Base-by-base conservation (phyloP, 2,113 vertebrate genomes). In the Microtus oregoni region DNA sequence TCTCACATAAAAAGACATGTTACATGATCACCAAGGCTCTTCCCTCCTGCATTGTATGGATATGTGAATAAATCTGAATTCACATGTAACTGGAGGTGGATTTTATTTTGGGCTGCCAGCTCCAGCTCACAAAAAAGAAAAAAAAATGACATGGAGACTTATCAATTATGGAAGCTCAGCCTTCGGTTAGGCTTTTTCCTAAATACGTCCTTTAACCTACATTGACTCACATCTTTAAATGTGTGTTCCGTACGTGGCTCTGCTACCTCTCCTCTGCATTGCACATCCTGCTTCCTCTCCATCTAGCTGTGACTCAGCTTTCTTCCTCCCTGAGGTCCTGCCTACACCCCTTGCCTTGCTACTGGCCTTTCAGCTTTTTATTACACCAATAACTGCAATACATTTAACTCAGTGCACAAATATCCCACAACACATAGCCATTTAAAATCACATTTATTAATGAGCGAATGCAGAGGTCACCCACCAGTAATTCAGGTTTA, bases 61-160 rank as follows among this genome's bases (percentile, higher is more conserved):
- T 65, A 44, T n/a, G 8, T 70, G 13, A 94, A 77, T 26, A 67
- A 47, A 67, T 89, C 55, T 91, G 44, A 81, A 95, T 94, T 85
- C 3, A 81, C 47, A 9, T 28, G 41, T 35, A 35, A 70, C 14
- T 35, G 5, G 32, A 70, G 35, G 9, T 70, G 67, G 14, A 35
- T 70, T 70, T 70, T 35, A 19, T 15, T 35, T 70, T n/a, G 68
- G 32, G 68, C 6, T 7, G 2, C 2, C 68, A 70, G 32, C 14
- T 70, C 2, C 32, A 70, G 32, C 14, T 70, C 67, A 15, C 14
- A 55, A 15, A 55, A 55, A 55, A 55, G 4, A 65, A 35, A 68
- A 67, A 67, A 67, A 68, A 68, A 68, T 70, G 32, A 70, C 68
- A 70, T 14, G 32, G 32, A 70, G 32, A 70, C 14, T 70, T 70